Percentiles rank a stretch among this genome's conserved stretches.
These are phyloP conservation scores for Wiebesia pumilae DNA, from an alignment of 1,140 invertebrate species.

Conservation along the genomic window DNA sequence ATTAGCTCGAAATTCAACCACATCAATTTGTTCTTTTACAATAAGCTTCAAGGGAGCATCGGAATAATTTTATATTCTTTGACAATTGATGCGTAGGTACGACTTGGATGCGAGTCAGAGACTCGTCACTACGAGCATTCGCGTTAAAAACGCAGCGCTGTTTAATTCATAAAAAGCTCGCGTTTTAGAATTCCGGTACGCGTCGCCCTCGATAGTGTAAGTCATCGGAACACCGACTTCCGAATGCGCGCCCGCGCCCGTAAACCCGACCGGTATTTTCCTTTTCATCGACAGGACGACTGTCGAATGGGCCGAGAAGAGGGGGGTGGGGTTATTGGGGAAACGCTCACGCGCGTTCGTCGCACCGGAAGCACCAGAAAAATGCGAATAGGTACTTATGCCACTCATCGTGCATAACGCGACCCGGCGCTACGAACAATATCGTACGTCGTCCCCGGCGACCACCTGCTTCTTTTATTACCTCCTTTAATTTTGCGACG, in stretches of 20 bases:
- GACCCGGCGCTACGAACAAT: neutral
- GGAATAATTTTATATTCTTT: neutral
- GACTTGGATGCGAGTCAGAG: neutral
- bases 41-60: neutral
- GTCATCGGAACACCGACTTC: conserved; percentile 41
- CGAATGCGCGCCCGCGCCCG: neutral
- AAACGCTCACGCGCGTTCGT: neutral
- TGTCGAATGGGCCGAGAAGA: neutral
- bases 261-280: neutral
- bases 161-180: neutral
- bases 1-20: no score
- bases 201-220: neutral
- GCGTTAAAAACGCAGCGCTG: neutral
- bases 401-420: conserved; percentile 48
- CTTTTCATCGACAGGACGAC: conserved; percentile 20
- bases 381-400: conserved; percentile 53
- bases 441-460: neutral
- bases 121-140: neutral
- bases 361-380: conserved; percentile 58
- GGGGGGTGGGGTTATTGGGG: neutral
- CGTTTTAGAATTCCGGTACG: neutral
- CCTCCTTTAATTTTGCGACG: conserved; percentile 21
- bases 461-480: neutral
- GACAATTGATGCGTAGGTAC: neutral
- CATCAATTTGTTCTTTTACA: no score